These are phyloP conservation scores for Marcusenius ussheri DNA, from an alignment of 2,113 vertebrate genomes.

Conservation along the genomic window DNA sequence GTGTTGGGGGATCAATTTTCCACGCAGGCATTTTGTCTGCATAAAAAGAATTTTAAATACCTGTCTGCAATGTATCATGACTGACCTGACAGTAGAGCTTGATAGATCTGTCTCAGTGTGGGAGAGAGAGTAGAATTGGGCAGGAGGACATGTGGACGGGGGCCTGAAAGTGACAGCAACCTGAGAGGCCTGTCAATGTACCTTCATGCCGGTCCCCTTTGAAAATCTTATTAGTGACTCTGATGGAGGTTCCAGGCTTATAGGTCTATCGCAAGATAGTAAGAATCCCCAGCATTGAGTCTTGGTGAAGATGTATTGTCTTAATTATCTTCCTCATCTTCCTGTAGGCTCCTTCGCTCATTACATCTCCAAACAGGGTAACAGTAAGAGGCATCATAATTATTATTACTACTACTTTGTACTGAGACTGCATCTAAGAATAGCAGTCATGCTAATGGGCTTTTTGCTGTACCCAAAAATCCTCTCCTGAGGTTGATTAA, in stretches of 20 bases:
- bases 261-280: slow-evolving; percentile 13
- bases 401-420: not conserved
- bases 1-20: not conserved
- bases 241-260: slow-evolving; percentile 30
- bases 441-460: not conserved
- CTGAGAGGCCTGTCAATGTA: not conserved
- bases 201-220: slow-evolving; percentile 13
- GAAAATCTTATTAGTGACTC: slow-evolving; percentile 17
- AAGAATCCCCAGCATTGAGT: not conserved
- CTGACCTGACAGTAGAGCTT: not conserved
- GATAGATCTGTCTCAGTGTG: not conserved
- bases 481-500: not conserved
- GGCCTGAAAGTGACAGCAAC: not conserved
- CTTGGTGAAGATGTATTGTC: slow-evolving; percentile 29
- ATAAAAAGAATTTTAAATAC: not conserved
- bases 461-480: not conserved
- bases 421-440: not conserved
- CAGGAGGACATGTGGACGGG: not conserved
- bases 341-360: slow-evolving; percentile 46
- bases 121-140: not conserved
- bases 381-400: not conserved
- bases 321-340: slow-evolving; percentile 27
- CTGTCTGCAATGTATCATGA: not conserved
- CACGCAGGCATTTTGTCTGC: not conserved
- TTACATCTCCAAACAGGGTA: slow-evolving; percentile 36